A percentile compares a stretch with the other conserved stretches of the same genome.
These are phyloP conservation scores for Dolichotis patagonum DNA, from an alignment of 2,113 vertebrate species.

Conservation along the genomic window DNA sequence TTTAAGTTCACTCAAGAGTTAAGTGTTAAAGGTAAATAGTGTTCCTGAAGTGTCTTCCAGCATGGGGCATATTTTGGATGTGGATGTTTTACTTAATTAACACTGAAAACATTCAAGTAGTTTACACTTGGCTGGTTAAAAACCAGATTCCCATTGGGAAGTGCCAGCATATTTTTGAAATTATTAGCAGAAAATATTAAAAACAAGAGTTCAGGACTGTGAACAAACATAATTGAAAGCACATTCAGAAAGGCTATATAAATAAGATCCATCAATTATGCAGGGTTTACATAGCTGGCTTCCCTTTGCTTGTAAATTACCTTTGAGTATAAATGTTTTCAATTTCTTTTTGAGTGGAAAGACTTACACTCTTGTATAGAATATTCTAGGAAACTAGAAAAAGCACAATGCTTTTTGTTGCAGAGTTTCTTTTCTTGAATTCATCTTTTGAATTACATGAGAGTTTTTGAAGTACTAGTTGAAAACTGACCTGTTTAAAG, in stretches of 20 bases:
- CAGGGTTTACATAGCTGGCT: constrained; percentile 55
- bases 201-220: constrained; percentile 13
- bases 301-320: constrained; percentile 37
- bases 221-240: constrained; percentile 57
- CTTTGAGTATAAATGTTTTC: constrained; percentile 51
- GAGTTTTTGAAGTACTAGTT: constrained; percentile 65
- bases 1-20: constrained; percentile 66
- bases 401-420: background rate
- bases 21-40: constrained; percentile 75
- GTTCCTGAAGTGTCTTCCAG: constrained; percentile 56
- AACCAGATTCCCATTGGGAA: constrained; percentile 6
- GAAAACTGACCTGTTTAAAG: constrained; percentile 73
- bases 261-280: background rate
- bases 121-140: background rate
- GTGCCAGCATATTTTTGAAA: constrained; percentile 58
- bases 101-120: constrained; percentile 5
- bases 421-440: constrained; percentile 56
- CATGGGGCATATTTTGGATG: constrained; percentile 62
- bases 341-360: constrained; percentile 50
- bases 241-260: background rate
- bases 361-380: constrained; percentile 3
- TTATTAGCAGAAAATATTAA: constrained; percentile 66
- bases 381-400: constrained; percentile 20
- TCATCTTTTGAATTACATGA: constrained; percentile 73
- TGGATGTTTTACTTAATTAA: constrained; percentile 48